Percentiles rank a stretch among this genome's conserved stretches.
Conservation (phyloP, 2,888 invertebrate genomes). For the Empis livida region DNA sequence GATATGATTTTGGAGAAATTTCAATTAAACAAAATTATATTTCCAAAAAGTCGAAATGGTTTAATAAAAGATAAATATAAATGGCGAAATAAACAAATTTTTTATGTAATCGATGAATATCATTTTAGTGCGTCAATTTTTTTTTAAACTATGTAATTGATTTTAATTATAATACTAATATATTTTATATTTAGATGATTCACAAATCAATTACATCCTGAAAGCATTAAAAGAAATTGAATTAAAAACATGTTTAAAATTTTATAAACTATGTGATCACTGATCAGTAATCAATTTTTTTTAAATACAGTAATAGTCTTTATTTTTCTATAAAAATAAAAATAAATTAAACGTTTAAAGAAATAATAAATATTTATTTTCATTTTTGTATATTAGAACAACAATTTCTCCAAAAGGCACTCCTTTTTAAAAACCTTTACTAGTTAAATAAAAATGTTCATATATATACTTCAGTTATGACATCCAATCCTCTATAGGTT, state of each 20-base stretch:
- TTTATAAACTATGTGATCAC: slow-evolving; percentile 41
- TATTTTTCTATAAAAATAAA: too few species aligned
- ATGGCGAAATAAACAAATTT: slow-evolving; percentile 52
- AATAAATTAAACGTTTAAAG: too few species aligned
- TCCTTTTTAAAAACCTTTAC: too few species aligned
- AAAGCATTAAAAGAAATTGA: slow-evolving; percentile 54
- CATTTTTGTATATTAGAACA: too few species aligned
- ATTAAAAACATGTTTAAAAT: slow-evolving; percentile 52
- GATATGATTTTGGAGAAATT: slow-evolving; percentile 49
- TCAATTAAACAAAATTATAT: slow-evolving; percentile 2
- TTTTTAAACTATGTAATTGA: too few species aligned
- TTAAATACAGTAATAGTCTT: too few species aligned
- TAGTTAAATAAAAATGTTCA: slow-evolving; percentile 11
- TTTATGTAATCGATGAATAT: slow-evolving; percentile 42
- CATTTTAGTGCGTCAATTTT: too few species aligned
- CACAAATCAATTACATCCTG: too few species aligned
- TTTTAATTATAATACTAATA: too few species aligned
- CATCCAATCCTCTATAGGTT: not conserved
- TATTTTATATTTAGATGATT: too few species aligned
- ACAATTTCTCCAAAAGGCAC: too few species aligned
- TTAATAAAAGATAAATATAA: slow-evolving; percentile 38
- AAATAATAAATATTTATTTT: too few species aligned
- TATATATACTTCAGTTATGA: not conserved
- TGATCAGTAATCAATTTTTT: slow-evolving; percentile 69
- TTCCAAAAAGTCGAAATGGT: slow-evolving; percentile 39